These are phyloP conservation scores for Prionace glauca DNA, from an alignment of 2,797 vertebrate genomes.

Conservation along the genomic window DNA sequence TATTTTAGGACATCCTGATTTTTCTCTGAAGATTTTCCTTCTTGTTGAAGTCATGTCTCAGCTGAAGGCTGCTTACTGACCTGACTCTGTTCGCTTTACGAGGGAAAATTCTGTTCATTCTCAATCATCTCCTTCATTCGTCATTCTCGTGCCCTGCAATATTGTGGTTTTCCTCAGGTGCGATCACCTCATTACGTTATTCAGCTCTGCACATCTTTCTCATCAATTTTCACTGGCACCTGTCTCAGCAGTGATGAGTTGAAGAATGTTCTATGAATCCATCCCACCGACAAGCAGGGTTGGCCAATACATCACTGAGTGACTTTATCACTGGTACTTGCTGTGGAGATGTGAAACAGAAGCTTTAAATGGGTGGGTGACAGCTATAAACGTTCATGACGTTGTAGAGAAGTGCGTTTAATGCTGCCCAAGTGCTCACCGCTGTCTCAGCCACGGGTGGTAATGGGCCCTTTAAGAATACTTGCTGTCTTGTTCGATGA, in stretches of 20 bases:
- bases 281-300: not conserved
- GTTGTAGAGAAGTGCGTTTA: not conserved
- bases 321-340: not conserved
- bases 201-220: not conserved
- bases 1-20: not conserved
- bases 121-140: not conserved
- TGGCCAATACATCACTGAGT: not conserved
- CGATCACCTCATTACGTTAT: not conserved
- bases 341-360: not conserved
- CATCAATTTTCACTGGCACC: not conserved
- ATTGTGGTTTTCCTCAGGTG: not conserved
- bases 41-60: not conserved
- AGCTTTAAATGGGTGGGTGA: not conserved
- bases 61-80: not conserved
- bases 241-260: not conserved
- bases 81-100: not conserved
- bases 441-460: not conserved
- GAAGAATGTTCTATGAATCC: constrained; percentile 9
- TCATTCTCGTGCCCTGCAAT: not conserved
- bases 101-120: not conserved
- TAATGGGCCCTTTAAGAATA: not conserved
- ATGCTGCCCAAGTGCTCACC: not conserved
- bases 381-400: not conserved
- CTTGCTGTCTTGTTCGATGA: not conserved
- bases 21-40: not conserved